Conservation (phyloP, 2,113 vertebrate species). For the Peucedramus taeniatus region DNA sequence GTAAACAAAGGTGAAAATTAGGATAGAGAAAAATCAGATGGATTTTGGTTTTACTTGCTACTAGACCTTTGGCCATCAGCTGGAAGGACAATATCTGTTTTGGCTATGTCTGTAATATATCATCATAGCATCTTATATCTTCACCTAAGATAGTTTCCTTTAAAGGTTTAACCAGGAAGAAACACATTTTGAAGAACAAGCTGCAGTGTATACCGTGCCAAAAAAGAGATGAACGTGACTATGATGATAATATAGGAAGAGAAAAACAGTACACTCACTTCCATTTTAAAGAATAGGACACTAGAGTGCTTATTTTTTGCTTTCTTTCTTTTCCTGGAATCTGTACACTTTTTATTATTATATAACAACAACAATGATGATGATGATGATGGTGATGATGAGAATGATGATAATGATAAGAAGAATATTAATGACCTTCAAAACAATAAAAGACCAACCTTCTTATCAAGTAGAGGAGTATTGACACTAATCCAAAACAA, state of each 20-base stretch:
- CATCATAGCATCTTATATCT: not conserved
- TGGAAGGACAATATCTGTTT: not conserved
- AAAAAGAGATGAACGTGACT: not conserved
- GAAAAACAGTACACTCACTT: not conserved
- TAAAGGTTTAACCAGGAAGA: not conserved
- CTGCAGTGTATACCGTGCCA: not conserved
- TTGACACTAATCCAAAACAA: not conserved
- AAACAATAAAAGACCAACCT: not conserved
- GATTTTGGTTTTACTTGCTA: not conserved
- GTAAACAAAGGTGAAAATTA: not conserved
- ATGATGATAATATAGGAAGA: not conserved
- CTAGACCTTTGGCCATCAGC: not conserved
- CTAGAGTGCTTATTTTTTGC: rapidly evolving
- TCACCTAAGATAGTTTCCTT: not conserved
- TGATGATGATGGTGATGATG: not conserved
- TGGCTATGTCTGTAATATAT: not conserved
- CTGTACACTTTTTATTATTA: not conserved
- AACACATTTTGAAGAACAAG: not conserved
- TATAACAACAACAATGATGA: not conserved
- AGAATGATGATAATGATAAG: not conserved
- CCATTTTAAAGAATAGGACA: not conserved
- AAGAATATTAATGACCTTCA: not conserved
- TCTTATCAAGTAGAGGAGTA: not conserved
- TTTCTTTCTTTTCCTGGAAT: not conserved
- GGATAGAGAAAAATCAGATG: not conserved